Evolutionary conservation across 2,797 vertebrate species (phyloP), one percentile per base, ranked within the genome.

Genomic region (Lycodopsis pacificus): DNA sequence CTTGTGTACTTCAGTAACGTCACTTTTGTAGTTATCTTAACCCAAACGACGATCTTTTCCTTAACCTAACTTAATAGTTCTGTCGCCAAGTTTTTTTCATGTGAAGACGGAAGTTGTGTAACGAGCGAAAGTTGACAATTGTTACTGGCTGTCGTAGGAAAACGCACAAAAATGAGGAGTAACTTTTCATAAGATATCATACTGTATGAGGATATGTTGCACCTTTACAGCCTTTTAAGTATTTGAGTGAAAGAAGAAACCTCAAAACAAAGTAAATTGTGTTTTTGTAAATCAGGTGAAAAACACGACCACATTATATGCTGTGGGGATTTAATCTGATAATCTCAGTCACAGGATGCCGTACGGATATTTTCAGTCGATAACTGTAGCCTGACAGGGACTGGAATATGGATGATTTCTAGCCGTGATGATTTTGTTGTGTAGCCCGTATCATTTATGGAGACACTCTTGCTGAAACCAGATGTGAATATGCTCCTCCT

Each of bases 401-500:
- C 49, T 42, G 5, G 13, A 7, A 40, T 14, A 14, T 14, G 1
- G n/a, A 81, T 53, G 30, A 58, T 57, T 72, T 71, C 25, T 48
- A 44, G 22, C 32, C 1, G 30, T 58, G 68, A 62, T 56, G 54
- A 77, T 69, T 80, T 80, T 80, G 64, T 76, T 63, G 51, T 53
- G 19, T 17, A 58, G 36, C 46, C 64, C 61, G 49, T 59, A 64
- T 72, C 59, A 64, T 83, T 86, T 76, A 54, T 77, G 32, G 38
- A 70, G 80, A 79, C 56, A 62, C 38, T 63, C 48, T 40, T 56
- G 62, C 65, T 76, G 61, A 90, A 80, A 91, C 77, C 89, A 90
- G 88, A 90, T 89, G 88, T 85, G 77, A 84, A 80, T 81, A 34
- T 61, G 67, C 64, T 88, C 78, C 58, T 86, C 59, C 77, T 77